Conservation (phyloP, 2,888 invertebrate species). For the Erebia epiphron region DNA sequence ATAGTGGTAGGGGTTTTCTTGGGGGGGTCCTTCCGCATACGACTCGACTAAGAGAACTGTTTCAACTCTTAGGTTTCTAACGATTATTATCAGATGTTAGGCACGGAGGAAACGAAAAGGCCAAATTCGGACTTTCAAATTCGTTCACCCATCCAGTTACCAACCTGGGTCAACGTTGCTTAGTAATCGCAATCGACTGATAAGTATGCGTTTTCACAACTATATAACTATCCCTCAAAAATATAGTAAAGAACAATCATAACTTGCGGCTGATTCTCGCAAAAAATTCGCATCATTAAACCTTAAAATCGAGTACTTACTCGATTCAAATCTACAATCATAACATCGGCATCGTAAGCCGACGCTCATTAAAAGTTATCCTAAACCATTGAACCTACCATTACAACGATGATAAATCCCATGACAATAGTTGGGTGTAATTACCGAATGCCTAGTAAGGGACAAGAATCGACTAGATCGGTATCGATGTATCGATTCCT, state of each 20-base stretch:
- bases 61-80: no score
- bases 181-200: no score
- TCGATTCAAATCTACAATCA: slow-evolving; percentile 33
- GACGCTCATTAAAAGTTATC: slow-evolving; percentile 43
- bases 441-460: slow-evolving; percentile 74
- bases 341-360: slow-evolving; percentile 31
- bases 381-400: slow-evolving; percentile 34
- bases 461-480: slow-evolving; percentile 71
- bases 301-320: slow-evolving; percentile 22
- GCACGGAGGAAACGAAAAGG: no score
- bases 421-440: slow-evolving; percentile 70
- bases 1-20: no score
- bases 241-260: not conserved
- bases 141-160: no score
- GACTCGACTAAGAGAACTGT: no score
- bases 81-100: no score
- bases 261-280: not conserved
- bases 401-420: slow-evolving; percentile 60
- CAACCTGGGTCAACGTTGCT: no score
- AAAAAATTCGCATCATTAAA: slow-evolving; percentile 3
- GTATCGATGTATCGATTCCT: slow-evolving; percentile 68
- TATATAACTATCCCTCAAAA: not conserved
- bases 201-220: no score
- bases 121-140: no score
- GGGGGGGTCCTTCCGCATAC: no score